Base-by-base conservation (phyloP, 1,140 invertebrate species). In the Drosophila prosaltans region DNA sequence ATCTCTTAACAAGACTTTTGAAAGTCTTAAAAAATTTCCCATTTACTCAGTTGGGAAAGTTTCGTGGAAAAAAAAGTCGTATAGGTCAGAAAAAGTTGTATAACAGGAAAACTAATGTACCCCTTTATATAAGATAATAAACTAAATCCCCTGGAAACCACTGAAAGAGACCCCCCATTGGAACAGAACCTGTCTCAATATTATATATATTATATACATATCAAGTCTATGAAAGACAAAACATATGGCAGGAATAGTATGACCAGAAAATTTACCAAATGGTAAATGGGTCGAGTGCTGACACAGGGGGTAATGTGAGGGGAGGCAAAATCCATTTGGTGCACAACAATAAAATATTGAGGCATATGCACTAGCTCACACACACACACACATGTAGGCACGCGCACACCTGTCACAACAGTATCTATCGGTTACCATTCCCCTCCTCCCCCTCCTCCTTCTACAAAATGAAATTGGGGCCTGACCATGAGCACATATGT, bases 401-500 rank as follows among this genome's bases (percentile, higher is more conserved):
- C 5, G 21, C 16, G 21, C 45, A 51, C 45, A 51, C 45, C 32
- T 2, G 1, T 36, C 32, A 6, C 3, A 4, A 3, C 28, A 36
- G 6, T 36, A 2, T 66, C 11, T 26, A 30, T 62, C 41, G 2
- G 39, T 36, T 36, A 6, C 10, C 10, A 58, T 9, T 9, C 40
- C 11, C 3, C 11, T 2, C 45, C 21, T 24, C 21, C n/a, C n/a
- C 45, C 16, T 24, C 6, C n/a, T 2, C 4, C 16, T 36, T 36
- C 6, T 4, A 6, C 6, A 8, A n/a, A 51, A 51, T 26, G 9
- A 48, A 48, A 26, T 3, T 26, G 28, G 10, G 39, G 51, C 58
- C 41, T 73, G 82, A 74, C 82, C 82, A 74, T 86, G 79, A 71
- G 48, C 57, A 61, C 83, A 86, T 68, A 82, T 86, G 80, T 83